phyloP scores from a whole-genome alignment of 2,888 invertebrate genomes.

The Dryobotodes eremita region DNA sequence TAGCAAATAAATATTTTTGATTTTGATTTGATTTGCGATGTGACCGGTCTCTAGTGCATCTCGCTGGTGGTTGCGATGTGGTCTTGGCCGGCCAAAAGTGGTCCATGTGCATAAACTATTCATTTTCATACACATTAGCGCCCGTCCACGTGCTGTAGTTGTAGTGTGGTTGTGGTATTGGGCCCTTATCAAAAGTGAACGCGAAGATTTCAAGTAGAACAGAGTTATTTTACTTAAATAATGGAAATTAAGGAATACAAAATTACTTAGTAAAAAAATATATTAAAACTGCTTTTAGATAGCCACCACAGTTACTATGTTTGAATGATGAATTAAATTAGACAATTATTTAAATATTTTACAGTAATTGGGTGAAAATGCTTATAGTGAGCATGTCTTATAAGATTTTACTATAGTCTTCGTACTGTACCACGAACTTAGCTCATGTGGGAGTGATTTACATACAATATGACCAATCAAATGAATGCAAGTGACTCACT shows the following conservation, averaged over 20 bases:
- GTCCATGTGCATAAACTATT: too few relatives aligned
- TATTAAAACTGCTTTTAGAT: not conserved
- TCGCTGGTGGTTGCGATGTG: too few relatives aligned
- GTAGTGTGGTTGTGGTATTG: too few relatives aligned
- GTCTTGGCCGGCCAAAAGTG: too few relatives aligned
- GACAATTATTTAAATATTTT: constrained; percentile 2
- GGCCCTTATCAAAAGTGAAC: too few relatives aligned
- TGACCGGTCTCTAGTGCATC: too few relatives aligned
- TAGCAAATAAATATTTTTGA: too few relatives aligned
- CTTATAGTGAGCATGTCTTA: not conserved
- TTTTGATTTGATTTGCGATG: too few relatives aligned
- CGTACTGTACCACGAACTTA: not conserved
- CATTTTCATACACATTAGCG: too few relatives aligned
- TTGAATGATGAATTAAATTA: not conserved
- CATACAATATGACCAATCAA: not conserved
- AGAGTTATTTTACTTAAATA: too few relatives aligned
- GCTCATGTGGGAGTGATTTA: not conserved
- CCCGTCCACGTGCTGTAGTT: too few relatives aligned
- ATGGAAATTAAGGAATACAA: not conserved
- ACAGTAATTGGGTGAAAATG: not conserved
- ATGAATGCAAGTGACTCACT: not conserved
- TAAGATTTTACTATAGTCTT: not conserved
- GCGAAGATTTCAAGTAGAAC: too few relatives aligned
- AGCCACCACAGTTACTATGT: not conserved
- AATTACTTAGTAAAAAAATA: not conserved